Evolutionary conservation across 2,888 invertebrate genomes (phyloP), one percentile per base, ranked within the genome.

Genomic region (Saturnia pavonia): DNA sequence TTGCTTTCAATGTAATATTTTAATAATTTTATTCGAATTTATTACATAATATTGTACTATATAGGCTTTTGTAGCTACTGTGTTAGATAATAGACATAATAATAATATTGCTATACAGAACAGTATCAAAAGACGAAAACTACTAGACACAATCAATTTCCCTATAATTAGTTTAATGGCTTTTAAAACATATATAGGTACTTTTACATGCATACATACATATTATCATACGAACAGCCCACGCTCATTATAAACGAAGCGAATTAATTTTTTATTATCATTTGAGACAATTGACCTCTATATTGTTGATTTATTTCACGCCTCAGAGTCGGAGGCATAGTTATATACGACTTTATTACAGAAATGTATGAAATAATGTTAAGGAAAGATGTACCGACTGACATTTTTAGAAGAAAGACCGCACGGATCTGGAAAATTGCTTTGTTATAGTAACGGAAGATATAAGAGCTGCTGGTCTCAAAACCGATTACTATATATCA

Each of bases 241-340:
- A 67, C 70, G n/a, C 65, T 65, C 54, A 70, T 70, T 66, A 67
- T 70, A 51, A 70, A 51, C 40, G 34, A 54, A 57, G 42, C 54
- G 51, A 69, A 34, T 63, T 65, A 51, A 67, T 70, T 42, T 70
- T 70, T 70, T 70, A 67, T 22, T 27, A 67, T 70, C 42, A 16
- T 69, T 40, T 65, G 45, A 69, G 60, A 63, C 63, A 69, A 69
- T 69, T 69, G 69, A 69, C 69, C 25, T 57, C 25, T 54, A 51
- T n/a, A 68, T 51, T 42, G 69, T 43, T 65, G 40, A 65, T 65
- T 65, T 65, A 65, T 40, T 65, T 65, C 65, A n/a, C 65, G 65
- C 65, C 34, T 48, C 48, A 48, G 57, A 60, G 51, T 51, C 8
- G 14, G 51, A 69, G 63, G 11, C 51, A 51, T 57, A 57, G 25